Evolutionary conservation across 2,888 invertebrate genomes (phyloP).

Genomic region (Anorthoa munda): DNA sequence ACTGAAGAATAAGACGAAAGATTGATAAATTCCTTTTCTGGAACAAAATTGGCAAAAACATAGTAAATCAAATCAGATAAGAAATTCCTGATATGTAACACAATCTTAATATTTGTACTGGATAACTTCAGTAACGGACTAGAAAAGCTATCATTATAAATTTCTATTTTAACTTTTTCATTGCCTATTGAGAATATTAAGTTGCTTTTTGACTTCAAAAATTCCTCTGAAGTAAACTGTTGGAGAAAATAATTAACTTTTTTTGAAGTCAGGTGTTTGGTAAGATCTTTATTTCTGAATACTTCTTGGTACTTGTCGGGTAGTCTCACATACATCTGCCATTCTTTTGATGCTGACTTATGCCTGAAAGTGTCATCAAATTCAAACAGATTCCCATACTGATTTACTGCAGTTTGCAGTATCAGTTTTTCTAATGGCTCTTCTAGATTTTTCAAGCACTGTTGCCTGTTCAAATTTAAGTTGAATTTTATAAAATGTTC

Average conservation of each 20-base stretch:
- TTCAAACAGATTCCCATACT: conserved; percentile 73
- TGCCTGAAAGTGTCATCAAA: conserved; percentile 66
- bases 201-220: conserved; percentile 74
- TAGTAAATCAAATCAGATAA: conserved; percentile 77
- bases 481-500: conserved; percentile 81
- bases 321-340: conserved; percentile 77
- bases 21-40: conserved; percentile 72
- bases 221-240: conserved; percentile 74
- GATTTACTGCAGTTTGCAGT: conserved; percentile 62
- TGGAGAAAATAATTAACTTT: conserved; percentile 72
- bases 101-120: conserved; percentile 72
- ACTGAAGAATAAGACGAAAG: conserved; percentile 75
- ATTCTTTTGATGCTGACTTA: conserved; percentile 53
- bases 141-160: conserved; percentile 78
- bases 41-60: conserved; percentile 60
- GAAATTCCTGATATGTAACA: conserved; percentile 78
- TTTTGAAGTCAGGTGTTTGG: conserved; percentile 63
- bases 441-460: conserved; percentile 67
- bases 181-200: conserved; percentile 73
- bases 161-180: conserved; percentile 72
- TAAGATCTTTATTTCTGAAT: conserved; percentile 68
- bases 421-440: conserved; percentile 72
- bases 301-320: conserved; percentile 73
- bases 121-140: conserved; percentile 74
- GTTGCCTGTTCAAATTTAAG: conserved; percentile 48